Conservation (phyloP, 1,140 invertebrate species). For the Diabrotica undecimpunctata region DNA sequence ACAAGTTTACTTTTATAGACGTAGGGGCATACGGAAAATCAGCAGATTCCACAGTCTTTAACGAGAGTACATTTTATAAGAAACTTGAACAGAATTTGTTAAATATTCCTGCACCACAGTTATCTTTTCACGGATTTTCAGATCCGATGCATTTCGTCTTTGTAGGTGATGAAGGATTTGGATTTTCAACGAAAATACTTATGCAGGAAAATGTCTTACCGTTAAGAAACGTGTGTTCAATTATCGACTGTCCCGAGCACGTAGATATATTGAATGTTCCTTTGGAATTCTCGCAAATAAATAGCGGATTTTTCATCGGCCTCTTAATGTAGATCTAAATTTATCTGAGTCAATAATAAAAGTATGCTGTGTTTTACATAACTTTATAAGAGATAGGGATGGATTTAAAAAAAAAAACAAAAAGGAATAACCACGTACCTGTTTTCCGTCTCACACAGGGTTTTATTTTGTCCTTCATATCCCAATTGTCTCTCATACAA, state of each 20-base stretch:
- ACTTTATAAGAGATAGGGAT: not conserved
- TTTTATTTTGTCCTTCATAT: too few relatives aligned
- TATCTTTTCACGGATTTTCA: not conserved
- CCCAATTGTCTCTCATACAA: too few relatives aligned
- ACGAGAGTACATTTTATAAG: slow-evolving; percentile 8
- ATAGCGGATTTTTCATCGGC: slow-evolving; percentile 13
- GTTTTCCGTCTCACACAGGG: too few relatives aligned
- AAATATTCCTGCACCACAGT: not conserved
- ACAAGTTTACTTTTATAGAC: too few relatives aligned
- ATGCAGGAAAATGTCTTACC: slow-evolving; percentile 7
- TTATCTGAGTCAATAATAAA: not conserved
- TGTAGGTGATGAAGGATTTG: slow-evolving; percentile 12
- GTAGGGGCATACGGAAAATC: slow-evolving; percentile 45
- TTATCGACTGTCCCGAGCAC: slow-evolving; percentile 1
- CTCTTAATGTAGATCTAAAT: slow-evolving; percentile 6
- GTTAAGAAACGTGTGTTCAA: slow-evolving; percentile 8
- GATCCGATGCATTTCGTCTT: slow-evolving; percentile 8
- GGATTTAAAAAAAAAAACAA: too few relatives aligned
- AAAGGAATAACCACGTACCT: too few relatives aligned
- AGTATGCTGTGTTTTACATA: not conserved
- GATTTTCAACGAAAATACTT: slow-evolving; percentile 9
- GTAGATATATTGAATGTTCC: slow-evolving; percentile 9
- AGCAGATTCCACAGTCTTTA: slow-evolving; percentile 25
- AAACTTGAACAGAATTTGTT: not conserved
- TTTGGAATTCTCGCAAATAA: slow-evolving; percentile 13